Evolutionary conservation across 2,888 invertebrate genomes (phyloP), one percentile per base, ranked within the genome.

Genomic region (Tridacna gigas): DNA sequence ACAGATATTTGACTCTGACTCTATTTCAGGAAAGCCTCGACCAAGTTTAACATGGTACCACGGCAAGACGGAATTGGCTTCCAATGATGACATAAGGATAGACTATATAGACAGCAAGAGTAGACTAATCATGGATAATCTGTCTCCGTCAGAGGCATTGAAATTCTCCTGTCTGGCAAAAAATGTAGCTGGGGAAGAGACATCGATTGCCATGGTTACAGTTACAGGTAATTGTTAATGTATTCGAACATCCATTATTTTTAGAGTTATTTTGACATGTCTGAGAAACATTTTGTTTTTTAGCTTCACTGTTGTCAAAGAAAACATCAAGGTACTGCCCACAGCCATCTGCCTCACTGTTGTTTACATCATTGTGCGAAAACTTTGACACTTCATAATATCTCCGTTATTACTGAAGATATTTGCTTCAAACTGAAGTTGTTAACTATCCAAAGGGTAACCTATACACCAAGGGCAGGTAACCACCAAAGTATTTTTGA

Each of bases 21-120:
- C 67, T 63, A 45, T 77, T 86, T 11, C 78, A 91, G 91, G 91
- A 15, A 84, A 78, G 71, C 91, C 90, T 0, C 78, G 81, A 48
- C 89, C 90, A 26, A 83, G 84, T 3, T 73, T 91, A 22, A 88
- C 86, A 73, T 91, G 91, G 91, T 89, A 86, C 82, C 89, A 83
- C 63, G 87, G 89, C 81, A 86, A 88, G 67, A 61, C 79, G 67
- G 88, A 89, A 76, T 83, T 91, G 25, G 80, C 79, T 13, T 83
- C 89, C n/a, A 82, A 80, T 20, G 82, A 86, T 71, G 86, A 80
- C 22, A 79, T 85, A 28, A 82, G 77, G 26, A 89, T 86, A 79
- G 89, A 89, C 22, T 90, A 86, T 82, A 89, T 88, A 47, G 86
- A 89, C 20, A 85, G 87, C 69, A 88, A 78, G 60, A 90, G 88